Evolutionary conservation across 2,113 vertebrate genomes (phyloP).

Genomic region (Lycaon pictus): DNA sequence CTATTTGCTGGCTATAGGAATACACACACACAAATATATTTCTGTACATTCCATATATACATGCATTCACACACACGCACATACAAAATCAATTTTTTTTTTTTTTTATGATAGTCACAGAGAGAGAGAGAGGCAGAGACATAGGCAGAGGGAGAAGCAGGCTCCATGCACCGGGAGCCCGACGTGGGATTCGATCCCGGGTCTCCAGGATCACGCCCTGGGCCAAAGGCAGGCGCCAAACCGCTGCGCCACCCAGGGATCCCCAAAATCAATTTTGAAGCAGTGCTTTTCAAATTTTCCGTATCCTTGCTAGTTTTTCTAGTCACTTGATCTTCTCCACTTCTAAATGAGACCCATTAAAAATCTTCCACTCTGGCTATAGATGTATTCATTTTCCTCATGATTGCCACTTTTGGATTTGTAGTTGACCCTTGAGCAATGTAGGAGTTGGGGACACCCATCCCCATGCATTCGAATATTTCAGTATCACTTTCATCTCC

Average conservation of each 20-base stretch:
- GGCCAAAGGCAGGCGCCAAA: too few relatives aligned
- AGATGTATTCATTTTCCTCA: not conserved
- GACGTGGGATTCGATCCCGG: too few relatives aligned
- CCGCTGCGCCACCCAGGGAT: too few relatives aligned
- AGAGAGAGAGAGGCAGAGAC: too few relatives aligned
- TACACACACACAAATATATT: not conserved
- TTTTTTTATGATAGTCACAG: too few relatives aligned
- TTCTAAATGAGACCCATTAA: conserved; percentile 12
- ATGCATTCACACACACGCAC: not conserved
- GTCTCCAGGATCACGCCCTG: too few relatives aligned
- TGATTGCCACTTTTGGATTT: not conserved
- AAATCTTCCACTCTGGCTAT: not conserved
- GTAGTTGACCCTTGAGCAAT: not conserved
- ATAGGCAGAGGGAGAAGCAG: too few relatives aligned
- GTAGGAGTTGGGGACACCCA: not conserved
- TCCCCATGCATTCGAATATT: not conserved
- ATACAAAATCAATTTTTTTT: not conserved
- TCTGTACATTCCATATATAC: not conserved
- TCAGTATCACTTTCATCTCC: not conserved
- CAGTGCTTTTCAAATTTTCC: conserved; percentile 23
- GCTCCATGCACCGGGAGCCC: too few relatives aligned
- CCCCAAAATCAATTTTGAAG: not conserved
- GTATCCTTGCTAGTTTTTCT: not conserved
- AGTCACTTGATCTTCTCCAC: not conserved
- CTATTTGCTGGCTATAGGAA: not conserved